These are phyloP conservation scores for Pseudomugil tenellus DNA, from an alignment of 2,797 vertebrate genomes.

Conservation along the genomic window DNA sequence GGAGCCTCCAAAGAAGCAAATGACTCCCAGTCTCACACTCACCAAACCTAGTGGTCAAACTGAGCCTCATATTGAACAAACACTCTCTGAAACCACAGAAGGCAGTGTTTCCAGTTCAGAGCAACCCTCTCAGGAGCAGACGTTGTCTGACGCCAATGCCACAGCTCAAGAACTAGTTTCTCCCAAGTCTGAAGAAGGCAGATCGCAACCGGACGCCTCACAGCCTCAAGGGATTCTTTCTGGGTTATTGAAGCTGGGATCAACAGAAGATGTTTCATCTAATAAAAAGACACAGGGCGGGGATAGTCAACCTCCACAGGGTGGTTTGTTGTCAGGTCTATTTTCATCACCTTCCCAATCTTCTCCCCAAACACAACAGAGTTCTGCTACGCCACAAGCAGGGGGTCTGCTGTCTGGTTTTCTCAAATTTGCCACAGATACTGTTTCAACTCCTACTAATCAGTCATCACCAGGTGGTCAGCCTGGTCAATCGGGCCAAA, in stretches of 20 bases:
- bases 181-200: slow-evolving; percentile 20
- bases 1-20: slow-evolving; percentile 48
- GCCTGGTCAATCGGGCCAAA: slow-evolving; percentile 51
- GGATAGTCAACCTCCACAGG: slow-evolving; percentile 70
- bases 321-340: slow-evolving; percentile 76
- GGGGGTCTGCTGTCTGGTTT: slow-evolving; percentile 80
- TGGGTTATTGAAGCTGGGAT: slow-evolving; percentile 68
- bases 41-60: slow-evolving; percentile 61
- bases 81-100: slow-evolving; percentile 19
- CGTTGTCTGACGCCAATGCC: slow-evolving; percentile 21
- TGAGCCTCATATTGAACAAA: slow-evolving; percentile 45
- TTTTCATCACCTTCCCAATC: slow-evolving; percentile 71
- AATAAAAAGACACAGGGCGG: slow-evolving; percentile 58
- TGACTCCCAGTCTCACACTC: slow-evolving; percentile 63
- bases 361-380: slow-evolving; percentile 59
- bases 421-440: slow-evolving; percentile 85
- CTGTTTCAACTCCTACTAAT: slow-evolving; percentile 57
- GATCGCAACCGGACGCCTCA: slow-evolving; percentile 42
- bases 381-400: slow-evolving; percentile 59
- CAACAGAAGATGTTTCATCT: slow-evolving; percentile 56
- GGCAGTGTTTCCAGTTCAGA: slow-evolving; percentile 15
- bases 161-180: slow-evolving; percentile 39
- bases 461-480: slow-evolving; percentile 47
- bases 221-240: slow-evolving; percentile 71
- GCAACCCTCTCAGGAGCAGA: slow-evolving; percentile 30